Base-by-base conservation (phyloP, 2,797 vertebrate species). In the Sus cebifrons region DNA sequence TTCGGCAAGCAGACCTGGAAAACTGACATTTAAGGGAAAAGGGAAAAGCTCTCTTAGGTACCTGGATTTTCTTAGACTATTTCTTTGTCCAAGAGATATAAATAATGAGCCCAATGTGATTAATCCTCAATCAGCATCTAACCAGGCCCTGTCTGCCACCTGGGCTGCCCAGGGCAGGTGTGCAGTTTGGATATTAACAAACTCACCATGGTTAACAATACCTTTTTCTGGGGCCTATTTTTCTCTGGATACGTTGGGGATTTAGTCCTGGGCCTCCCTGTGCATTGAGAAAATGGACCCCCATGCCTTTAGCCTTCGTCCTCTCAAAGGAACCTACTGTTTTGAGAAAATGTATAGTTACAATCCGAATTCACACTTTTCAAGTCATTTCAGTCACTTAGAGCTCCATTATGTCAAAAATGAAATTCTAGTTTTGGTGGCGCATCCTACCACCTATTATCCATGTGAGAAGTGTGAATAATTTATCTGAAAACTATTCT, bases 221-320 rank as follows among this genome's bases (percentile, higher is more conserved):
- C 89, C 82, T 97, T 95, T 94, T 29, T 64, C 90, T 95, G 54
- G 83, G 92, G 92, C 77, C 93, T 96, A 92, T 97, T 98, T 97
- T 97, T 86, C 95, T 94, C 89, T 94, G 93, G 85, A 84, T 89
- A 94, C 85, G 70, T 95, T 44, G 74, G 86, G 92, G 95, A 97
- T 97, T 98, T 96, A 97, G 88, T 91, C 65, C 15, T 49, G 68
- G 93, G 79, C 85, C 90, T 96, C 79, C 79, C 78, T 52, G 85
- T 77, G 93, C 92, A 96, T 85, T 96, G 94, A 98, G 96, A 97
- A 93, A 98, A 95, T 92, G 93, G 96, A 97, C 94, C 95, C 77
- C 96, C 64, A 49, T 94, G 96, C 84, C 78, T 95, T 94, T 77
- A 90, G 92, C 90, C 78, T 96, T 88, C 25, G 62, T 62, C 86